Percentiles rank a stretch among this genome's conserved stretches.
Conservation (phyloP, 2,888 invertebrate genomes). For the Chrysolina oricalcia region DNA sequence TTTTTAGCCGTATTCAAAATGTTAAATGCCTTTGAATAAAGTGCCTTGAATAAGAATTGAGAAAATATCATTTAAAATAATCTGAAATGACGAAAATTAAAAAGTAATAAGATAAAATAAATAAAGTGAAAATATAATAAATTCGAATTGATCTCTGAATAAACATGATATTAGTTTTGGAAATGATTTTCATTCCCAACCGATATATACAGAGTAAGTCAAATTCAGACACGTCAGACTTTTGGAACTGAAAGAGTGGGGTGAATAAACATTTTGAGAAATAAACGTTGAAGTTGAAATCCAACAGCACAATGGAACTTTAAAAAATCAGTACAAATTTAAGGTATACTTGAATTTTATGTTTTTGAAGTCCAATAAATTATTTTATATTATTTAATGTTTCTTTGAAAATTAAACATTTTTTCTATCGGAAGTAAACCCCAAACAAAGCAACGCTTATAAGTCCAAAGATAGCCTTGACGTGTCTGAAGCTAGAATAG, state of each 20-base stretch:
- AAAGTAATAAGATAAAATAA: background rate
- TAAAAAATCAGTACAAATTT: no score
- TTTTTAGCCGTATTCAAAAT: constrained; percentile 4
- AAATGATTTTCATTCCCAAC: background rate
- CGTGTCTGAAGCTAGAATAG: no score
- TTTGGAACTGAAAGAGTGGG: background rate
- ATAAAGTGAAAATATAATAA: background rate
- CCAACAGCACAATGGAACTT: no score
- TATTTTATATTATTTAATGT: no score
- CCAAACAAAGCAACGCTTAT: no score
- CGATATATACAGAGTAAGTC: background rate
- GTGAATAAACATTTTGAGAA: no score
- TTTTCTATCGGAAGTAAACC: no score
- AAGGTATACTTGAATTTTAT: no score
- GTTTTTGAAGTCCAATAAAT: no score
- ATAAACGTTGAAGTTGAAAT: no score
- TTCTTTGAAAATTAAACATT: no score
- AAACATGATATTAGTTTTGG: background rate
- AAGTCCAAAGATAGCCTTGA: no score
- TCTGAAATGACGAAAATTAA: background rate
- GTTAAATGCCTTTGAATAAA: background rate
- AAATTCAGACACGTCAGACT: background rate
- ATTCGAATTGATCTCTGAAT: background rate
- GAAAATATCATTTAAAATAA: background rate
- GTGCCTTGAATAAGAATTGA: background rate